phyloP scores from a whole-genome alignment of 2,797 vertebrate genomes.

The Helicolenus hilgendorfi region DNA sequence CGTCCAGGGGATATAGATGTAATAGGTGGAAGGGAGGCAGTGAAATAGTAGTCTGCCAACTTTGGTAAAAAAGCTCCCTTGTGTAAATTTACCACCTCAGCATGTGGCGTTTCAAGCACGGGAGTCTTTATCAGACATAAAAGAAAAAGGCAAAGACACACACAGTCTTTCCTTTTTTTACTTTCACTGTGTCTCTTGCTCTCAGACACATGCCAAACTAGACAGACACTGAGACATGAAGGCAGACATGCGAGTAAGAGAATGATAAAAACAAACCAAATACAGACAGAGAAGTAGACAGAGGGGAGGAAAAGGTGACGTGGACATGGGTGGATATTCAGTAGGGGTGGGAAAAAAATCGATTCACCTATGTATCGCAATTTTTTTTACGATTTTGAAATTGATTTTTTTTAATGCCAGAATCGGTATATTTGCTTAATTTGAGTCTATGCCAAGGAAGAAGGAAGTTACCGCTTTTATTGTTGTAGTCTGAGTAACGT shows the following conservation, averaged over 20 bases:
- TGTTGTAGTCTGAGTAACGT: too few species aligned
- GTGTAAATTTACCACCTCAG: slow-evolving; percentile 55
- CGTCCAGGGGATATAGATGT: slow-evolving; percentile 48
- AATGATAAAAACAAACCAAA: neutral
- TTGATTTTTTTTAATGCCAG: too few species aligned
- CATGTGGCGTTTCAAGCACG: slow-evolving; percentile 67
- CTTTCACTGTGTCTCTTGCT: slow-evolving; percentile 8
- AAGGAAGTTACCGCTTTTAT: too few species aligned
- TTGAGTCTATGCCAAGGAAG: too few species aligned
- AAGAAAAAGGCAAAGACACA: slow-evolving; percentile 16
- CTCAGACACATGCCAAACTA: slow-evolving; percentile 12
- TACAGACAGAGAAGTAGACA: slow-evolving; percentile 26
- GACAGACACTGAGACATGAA: neutral
- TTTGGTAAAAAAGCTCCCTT: slow-evolving; percentile 31
- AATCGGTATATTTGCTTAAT: too few species aligned
- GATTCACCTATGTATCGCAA: too few species aligned
- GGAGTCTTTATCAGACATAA: slow-evolving; percentile 25
- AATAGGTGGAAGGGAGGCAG: neutral
- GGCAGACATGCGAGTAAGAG: slow-evolving; percentile 26
- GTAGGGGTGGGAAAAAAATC: too few species aligned
- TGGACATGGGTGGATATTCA: slow-evolving; percentile 22
- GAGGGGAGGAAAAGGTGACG: slow-evolving; percentile 33
- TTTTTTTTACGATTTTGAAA: too few species aligned
- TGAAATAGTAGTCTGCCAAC: slow-evolving; percentile 34
- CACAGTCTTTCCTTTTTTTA: slow-evolving; percentile 2